Percentiles rank a stretch among this genome's conserved stretches.
phyloP scores from a whole-genome alignment of 2,888 invertebrate genomes.

The Ligdia adustata region DNA sequence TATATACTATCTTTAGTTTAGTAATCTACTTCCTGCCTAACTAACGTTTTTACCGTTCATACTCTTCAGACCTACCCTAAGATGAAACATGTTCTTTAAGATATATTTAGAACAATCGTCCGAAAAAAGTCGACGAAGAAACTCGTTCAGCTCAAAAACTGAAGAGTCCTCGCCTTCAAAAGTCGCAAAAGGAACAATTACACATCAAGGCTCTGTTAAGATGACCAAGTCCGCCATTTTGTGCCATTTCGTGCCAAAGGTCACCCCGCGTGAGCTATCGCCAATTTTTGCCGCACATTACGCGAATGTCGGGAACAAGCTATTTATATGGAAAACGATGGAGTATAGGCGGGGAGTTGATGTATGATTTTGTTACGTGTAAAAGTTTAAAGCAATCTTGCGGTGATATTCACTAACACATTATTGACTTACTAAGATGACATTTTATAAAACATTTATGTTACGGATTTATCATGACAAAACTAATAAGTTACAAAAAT shows the following conservation, averaged over 20 bases:
- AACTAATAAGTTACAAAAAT: too few relatives aligned
- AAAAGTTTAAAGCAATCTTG: too few relatives aligned
- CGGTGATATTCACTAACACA: too few relatives aligned
- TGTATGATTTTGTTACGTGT: neutral
- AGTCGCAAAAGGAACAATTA: constrained; percentile 18
- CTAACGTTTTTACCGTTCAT: too few relatives aligned
- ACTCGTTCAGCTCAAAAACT: neutral
- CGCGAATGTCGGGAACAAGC: constrained; percentile 40
- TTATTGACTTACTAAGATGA: too few relatives aligned
- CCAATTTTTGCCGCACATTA: constrained; percentile 26
- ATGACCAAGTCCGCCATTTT: constrained; percentile 12
- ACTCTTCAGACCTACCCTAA: too few relatives aligned
- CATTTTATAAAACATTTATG: too few relatives aligned
- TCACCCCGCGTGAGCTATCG: constrained; percentile 25
- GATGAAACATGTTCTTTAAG: too few relatives aligned
- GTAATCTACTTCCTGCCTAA: too few relatives aligned
- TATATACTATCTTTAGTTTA: too few relatives aligned
- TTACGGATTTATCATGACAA: too few relatives aligned
- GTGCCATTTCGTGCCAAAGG: constrained; percentile 5
- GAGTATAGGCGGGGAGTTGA: neutral
- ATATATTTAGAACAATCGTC: too few relatives aligned
- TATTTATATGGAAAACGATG: constrained; percentile 58
- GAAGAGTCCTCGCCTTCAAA: constrained; percentile 6
- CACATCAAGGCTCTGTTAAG: constrained; percentile 8
- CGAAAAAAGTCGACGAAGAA: neutral